Conservation (phyloP, 2,797 vertebrate genomes). For the Cynodonichthys magdalenae region DNA sequence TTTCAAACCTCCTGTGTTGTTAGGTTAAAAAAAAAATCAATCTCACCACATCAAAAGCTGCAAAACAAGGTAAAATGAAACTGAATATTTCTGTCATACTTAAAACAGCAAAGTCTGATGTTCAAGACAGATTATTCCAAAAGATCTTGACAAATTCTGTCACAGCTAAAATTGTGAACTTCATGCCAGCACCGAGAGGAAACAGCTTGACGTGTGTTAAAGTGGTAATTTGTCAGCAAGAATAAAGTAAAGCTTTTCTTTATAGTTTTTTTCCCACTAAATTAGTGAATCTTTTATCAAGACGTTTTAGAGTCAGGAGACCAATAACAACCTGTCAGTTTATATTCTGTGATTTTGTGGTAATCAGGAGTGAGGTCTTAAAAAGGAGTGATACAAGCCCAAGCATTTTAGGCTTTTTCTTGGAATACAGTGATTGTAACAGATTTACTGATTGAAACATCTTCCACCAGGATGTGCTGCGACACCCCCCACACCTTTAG, state of each 20-base stretch:
- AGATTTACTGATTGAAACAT: conserved; percentile 2
- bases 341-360: not conserved
- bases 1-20: too few species aligned
- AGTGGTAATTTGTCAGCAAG: not conserved
- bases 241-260: not conserved
- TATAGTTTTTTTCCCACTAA: not conserved
- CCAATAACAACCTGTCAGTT: not conserved
- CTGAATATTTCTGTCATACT: not conserved
- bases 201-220: not conserved
- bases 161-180: not conserved
- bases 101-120: not conserved
- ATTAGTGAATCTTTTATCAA: not conserved
- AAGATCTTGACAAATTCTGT: not conserved
- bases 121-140: not conserved
- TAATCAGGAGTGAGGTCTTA: too few species aligned
- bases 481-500: too few species aligned
- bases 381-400: not conserved
- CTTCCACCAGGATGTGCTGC: too few species aligned
- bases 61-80: not conserved
- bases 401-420: not conserved
- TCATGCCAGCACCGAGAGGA: not conserved
- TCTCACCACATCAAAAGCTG: too few species aligned
- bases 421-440: not conserved
- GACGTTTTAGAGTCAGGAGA: not conserved
- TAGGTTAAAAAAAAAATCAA: too few species aligned